Base-by-base conservation (phyloP, 2,797 vertebrate genomes). In the Cyclopterus lumpus region DNA sequence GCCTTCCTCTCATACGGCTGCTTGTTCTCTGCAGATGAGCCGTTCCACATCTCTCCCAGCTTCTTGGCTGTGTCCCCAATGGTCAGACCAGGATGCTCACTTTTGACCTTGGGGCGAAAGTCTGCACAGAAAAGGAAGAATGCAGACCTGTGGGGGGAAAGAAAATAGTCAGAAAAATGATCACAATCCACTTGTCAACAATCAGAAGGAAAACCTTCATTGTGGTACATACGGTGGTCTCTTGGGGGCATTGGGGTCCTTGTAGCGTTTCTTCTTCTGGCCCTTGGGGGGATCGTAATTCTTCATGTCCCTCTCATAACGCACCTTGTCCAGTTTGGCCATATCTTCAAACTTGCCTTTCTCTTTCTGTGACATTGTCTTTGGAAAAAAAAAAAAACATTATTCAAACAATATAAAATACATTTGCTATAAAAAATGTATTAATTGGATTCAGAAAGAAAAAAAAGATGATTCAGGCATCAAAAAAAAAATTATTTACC, bases 111-210 rank as follows among this genome's bases (percentile, higher is more conserved):
- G 32, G 97, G 94, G 87, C 97, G 98, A 93, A 97, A 97, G 77
- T 99, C 98, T 5, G 96, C 96, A 77, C 97, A 99, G 92, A 99
- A 99, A 49, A 99, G 94, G 93, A 99, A 99, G 92, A 99, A 99
- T 24, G 97, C 98, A 75, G 98, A 99, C 92, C 98, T 99, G 84
- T 32, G 83, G 68, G 54, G 48, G 2, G 15, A 3, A 3, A 2
- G 40, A 30, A 66, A 59, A 8, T 4, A 12, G n/a, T 22, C 63
- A 58, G 3, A 18, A 40, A 30, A 22, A 2, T 20, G 8, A 8
- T 53, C 4, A 20, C 24, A 46, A 24, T 58, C 14, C 4, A 70
- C 5, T 44, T 16, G 18, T 1, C 5, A 48, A 22, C 1, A 44
- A 2, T 30, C 1, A 34, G 1, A 12, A 18, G 26, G 26, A 2